These are phyloP conservation scores for Donacobius atricapilla DNA, from an alignment of 2,113 vertebrate species.

Conservation along the genomic window DNA sequence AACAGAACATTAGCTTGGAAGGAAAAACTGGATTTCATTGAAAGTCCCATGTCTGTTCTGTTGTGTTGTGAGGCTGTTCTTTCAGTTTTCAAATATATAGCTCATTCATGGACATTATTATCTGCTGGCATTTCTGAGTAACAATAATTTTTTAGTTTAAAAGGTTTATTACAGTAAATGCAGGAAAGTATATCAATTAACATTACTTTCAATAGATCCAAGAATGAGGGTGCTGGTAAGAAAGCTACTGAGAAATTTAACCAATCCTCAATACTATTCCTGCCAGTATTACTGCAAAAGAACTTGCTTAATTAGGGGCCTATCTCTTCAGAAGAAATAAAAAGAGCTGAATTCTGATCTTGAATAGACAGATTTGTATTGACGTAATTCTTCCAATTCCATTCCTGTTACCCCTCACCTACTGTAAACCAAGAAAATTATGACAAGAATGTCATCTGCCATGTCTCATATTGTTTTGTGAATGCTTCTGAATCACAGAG, in stretches of 20 bases:
- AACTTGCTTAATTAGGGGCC: background rate
- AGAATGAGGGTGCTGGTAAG: background rate
- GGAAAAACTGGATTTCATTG: background rate
- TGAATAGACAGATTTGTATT: background rate
- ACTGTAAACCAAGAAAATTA: background rate
- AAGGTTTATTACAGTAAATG: background rate
- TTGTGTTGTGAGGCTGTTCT: background rate
- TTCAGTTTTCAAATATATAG: background rate
- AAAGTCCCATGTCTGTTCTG: background rate
- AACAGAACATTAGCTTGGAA: background rate
- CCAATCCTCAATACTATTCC: background rate
- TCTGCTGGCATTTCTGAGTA: background rate
- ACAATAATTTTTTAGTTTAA: background rate
- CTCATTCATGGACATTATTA: background rate
- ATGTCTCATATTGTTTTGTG: background rate
- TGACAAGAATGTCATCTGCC: background rate
- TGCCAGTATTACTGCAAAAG: background rate
- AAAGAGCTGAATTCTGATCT: background rate
- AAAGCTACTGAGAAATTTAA: background rate
- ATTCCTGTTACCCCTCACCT: background rate
- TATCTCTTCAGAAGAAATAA: background rate
- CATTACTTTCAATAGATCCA: background rate
- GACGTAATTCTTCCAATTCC: background rate
- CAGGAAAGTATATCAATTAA: background rate
- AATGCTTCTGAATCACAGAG: background rate